Conservation (phyloP, 2,888 invertebrate species). For the Kuschelorhynchus macadamiae region DNA sequence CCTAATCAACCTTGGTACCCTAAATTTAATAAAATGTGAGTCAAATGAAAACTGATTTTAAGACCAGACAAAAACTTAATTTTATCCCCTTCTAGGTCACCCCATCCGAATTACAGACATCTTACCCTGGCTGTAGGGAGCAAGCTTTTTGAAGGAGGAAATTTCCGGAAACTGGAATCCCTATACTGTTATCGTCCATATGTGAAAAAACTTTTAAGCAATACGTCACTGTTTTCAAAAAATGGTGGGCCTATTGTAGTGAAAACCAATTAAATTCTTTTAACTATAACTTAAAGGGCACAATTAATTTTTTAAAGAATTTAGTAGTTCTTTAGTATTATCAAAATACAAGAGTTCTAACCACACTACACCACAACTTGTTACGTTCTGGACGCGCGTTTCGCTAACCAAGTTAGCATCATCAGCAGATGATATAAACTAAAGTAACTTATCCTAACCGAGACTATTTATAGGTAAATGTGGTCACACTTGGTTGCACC, state of each 20-base stretch:
- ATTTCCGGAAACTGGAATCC: slow-evolving; percentile 39
- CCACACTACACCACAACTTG: no score
- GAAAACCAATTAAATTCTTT: slow-evolving; percentile 9
- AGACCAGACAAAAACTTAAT: slow-evolving; percentile 49
- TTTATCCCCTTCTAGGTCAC: slow-evolving; percentile 51
- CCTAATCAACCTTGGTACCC: slow-evolving; percentile 58
- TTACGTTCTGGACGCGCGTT: no score
- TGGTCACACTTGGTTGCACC: no score
- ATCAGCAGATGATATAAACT: no score
- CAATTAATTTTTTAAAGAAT: slow-evolving; percentile 8
- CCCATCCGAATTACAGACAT: slow-evolving; percentile 48
- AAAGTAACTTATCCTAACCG: no score
- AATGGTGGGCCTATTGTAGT: slow-evolving; percentile 15
- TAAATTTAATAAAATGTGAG: slow-evolving; percentile 47
- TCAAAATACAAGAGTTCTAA: no score
- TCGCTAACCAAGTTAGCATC: no score
- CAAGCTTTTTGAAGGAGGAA: no score
- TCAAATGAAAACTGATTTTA: slow-evolving; percentile 44
- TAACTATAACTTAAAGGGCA: slow-evolving; percentile 11
- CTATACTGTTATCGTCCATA: slow-evolving; percentile 50
- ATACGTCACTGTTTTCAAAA: slow-evolving; percentile 49
- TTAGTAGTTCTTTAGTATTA: no score
- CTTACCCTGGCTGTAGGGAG: slow-evolving; percentile 57
- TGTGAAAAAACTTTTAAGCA: slow-evolving; percentile 52
- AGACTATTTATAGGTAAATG: no score